phyloP scores from a whole-genome alignment of 1,140 invertebrate species.

The Bilobella aurantiaca region DNA sequence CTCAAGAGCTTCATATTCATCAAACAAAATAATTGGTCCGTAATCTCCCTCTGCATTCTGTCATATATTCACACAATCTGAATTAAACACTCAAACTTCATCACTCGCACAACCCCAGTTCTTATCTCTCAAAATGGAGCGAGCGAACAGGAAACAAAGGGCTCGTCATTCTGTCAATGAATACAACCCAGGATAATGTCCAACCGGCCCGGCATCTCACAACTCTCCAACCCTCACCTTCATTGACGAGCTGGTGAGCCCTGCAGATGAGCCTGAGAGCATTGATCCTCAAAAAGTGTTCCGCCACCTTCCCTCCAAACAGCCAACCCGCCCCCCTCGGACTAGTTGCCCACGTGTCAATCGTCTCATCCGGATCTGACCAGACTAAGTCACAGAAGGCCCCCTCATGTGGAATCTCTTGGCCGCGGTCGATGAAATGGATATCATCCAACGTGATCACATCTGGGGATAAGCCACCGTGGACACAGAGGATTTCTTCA shows the following conservation, averaged over 20 bases:
- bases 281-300: constrained; percentile 88
- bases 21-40: too few species aligned
- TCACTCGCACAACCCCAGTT: too few species aligned
- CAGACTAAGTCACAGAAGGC: constrained; percentile 89
- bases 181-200: too few species aligned
- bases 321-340: constrained; percentile 77
- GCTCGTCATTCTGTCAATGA: too few species aligned
- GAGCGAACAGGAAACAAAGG: too few species aligned
- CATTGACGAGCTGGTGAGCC: constrained; percentile 93
- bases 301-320: constrained; percentile 80
- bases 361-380: constrained; percentile 86
- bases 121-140: too few species aligned
- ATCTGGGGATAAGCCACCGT: constrained; percentile 87
- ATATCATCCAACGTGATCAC: constrained; percentile 88
- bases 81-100: too few species aligned
- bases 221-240: too few species aligned
- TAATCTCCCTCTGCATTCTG: too few species aligned
- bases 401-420: constrained; percentile 90
- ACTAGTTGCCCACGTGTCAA: constrained; percentile 80
- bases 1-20: too few species aligned
- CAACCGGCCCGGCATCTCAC: too few species aligned
- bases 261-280: constrained; percentile 80
- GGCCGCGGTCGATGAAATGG: constrained; percentile 84
- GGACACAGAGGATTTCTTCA: constrained; percentile 91
- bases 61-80: too few species aligned